Evolutionary conservation across 53 echinoderm and acorn worm genomes (phyloP), one percentile per base, ranked within the genome.

Genomic region (Holothuria leucospilota): DNA sequence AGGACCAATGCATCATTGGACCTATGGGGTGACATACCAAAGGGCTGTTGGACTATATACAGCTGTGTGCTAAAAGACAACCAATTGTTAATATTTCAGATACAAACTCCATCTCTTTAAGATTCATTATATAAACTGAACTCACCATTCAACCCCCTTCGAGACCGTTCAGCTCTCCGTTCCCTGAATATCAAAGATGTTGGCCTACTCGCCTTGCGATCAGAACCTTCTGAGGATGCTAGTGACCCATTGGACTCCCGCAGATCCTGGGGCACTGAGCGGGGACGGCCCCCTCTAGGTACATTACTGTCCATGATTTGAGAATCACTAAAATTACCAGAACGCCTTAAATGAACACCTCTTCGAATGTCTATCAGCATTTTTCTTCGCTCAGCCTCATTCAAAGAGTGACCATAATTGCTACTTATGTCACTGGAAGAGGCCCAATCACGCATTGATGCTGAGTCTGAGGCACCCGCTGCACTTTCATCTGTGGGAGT

Each of bases 401-500:
- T 96, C 56, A 96, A 56, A 23, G 93, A 93, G 41, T 88, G 82
- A 27, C 90, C 91, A 69, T 91, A 89, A 51, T 91, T 91, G 29
- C 82, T 52, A 51, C 77, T 86, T 10, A 82, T 82, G 21, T 81
- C 74, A 38, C 93, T 93, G 52, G 89, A 74, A 7, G 82, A 92
- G 18, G 84, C 62, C 93, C 93, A 93, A 70, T 93, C 93, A 18
- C 86, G 77, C 78, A 89, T 91, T 51, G 96, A 96, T 39, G 96
- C 90, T 1, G 96, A 91, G 67, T 96, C 96, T 0, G 96, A 96
- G 20, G 93, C 96, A 11, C 96, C 90, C 0, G 96, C 93, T 29
- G 91, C 89, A 25, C 96, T 96, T 39, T 96, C 96, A 52, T 96
- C 96, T 9, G 96, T 96, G 3, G 96, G 96, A 4, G 96, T 96